phyloP scores from a whole-genome alignment of 2,888 invertebrate species.

The Nudaria mundana region DNA sequence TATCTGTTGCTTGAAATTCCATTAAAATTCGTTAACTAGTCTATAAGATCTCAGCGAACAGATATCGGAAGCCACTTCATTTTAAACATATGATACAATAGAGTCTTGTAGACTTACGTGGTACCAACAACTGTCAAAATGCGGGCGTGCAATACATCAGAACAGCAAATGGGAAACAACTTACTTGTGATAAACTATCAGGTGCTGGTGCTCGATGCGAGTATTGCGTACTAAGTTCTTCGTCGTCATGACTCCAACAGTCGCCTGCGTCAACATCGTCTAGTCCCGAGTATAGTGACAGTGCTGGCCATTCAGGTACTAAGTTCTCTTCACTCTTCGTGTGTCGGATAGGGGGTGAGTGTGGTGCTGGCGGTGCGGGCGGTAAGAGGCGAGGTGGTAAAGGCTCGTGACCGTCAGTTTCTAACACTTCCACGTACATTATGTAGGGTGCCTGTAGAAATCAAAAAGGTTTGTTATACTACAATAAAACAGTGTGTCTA shows the following conservation, averaged over 20 bases:
- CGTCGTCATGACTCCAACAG: conserved; percentile 98
- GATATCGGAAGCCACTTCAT: too few species aligned
- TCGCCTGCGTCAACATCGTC: conserved; percentile 79
- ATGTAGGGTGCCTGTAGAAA: conserved; percentile 94
- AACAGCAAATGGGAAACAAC: too few species aligned
- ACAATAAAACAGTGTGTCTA: too few species aligned
- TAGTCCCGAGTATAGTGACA: conserved; percentile 63
- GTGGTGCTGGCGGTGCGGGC: conserved; percentile 87
- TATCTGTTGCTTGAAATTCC: too few species aligned
- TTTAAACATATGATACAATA: too few species aligned
- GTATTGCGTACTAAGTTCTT: conserved; percentile 85
- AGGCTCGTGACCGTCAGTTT: conserved; percentile 87
- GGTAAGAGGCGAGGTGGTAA: conserved; percentile 95
- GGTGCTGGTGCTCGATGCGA: conserved; percentile 61
- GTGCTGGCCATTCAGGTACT: conserved; percentile 78
- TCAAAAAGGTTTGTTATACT: too few species aligned
- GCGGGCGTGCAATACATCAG: too few species aligned
- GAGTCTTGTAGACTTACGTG: too few species aligned
- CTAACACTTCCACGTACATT: conserved; percentile 97
- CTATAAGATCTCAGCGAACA: too few species aligned
- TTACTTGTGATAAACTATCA: conserved; percentile 91
- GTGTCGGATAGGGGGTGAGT: conserved; percentile 87
- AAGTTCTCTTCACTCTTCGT: conserved; percentile 97
- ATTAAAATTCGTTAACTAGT: too few species aligned
- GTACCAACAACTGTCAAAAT: too few species aligned